Evolutionary conservation across 2,113 vertebrate species (phyloP).

Genomic region (Halichoerus grypus): DNA sequence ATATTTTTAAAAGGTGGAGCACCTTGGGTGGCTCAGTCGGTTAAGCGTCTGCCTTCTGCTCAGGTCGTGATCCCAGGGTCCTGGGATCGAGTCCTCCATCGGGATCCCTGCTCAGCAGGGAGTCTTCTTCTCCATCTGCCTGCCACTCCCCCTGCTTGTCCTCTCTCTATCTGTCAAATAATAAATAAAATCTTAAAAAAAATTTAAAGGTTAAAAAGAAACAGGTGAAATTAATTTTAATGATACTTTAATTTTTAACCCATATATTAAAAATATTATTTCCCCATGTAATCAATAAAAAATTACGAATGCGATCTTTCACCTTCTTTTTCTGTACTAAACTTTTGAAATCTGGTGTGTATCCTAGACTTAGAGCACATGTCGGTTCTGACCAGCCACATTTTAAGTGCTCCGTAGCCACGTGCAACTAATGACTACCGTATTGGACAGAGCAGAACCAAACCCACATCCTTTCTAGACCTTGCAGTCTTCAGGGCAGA

Average conservation of each 20-base stretch:
- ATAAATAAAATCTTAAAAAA: background rate
- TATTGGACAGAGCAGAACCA: accelerated
- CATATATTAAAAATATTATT: background rate
- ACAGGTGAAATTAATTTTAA: background rate
- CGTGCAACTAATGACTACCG: background rate
- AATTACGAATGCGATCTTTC: background rate
- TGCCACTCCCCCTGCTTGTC: too few relatives aligned
- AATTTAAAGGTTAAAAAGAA: background rate
- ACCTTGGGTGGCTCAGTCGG: too few relatives aligned
- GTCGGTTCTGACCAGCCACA: background rate
- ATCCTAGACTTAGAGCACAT: background rate
- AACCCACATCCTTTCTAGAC: background rate
- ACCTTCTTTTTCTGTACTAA: background rate
- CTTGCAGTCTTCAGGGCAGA: background rate
- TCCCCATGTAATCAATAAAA: background rate
- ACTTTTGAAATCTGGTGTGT: background rate
- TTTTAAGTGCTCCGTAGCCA: background rate
- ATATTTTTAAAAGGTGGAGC: background rate
- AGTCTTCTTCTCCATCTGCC: too few relatives aligned
- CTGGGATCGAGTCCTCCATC: too few relatives aligned
- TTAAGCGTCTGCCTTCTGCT: too few relatives aligned
- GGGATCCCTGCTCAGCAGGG: too few relatives aligned
- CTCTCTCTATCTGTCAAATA: too few relatives aligned
- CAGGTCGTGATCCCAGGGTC: too few relatives aligned
- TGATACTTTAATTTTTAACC: background rate